Evolutionary conservation across 2,113 vertebrate species (phyloP).

Genomic region (Myotis davidii): DNA sequence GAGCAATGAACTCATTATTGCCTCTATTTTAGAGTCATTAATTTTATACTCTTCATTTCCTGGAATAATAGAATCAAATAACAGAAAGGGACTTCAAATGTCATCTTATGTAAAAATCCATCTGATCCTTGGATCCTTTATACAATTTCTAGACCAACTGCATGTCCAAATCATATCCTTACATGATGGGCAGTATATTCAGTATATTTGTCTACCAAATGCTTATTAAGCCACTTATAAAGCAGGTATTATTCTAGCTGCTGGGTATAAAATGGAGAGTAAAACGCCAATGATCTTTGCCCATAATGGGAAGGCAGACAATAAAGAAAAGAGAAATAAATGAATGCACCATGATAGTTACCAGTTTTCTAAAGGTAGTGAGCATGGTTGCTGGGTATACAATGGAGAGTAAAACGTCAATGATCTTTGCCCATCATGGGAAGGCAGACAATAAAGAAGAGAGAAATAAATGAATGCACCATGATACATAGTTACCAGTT

Average conservation of each 20-base stretch:
- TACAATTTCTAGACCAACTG: neutral
- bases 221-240: neutral
- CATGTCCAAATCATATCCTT: neutral
- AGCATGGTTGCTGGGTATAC: neutral
- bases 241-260: neutral
- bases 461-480: neutral
- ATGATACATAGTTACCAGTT: neutral
- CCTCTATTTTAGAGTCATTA: slow-evolving; percentile 54
- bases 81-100: slow-evolving; percentile 22
- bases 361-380: neutral
- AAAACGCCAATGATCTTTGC: neutral
- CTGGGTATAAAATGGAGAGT: neutral
- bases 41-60: slow-evolving; percentile 48
- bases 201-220: neutral
- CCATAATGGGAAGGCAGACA: neutral
- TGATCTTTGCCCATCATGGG: neutral
- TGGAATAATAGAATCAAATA: slow-evolving; percentile 48
- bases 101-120: neutral
- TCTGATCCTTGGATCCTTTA: neutral
- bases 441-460: neutral
- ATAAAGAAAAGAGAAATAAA: neutral
- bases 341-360: neutral
- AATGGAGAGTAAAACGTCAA: neutral
- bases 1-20: slow-evolving; percentile 25
- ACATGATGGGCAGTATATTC: neutral